Evolutionary conservation across 2,797 vertebrate genomes (phyloP).

Genomic region (Onychomys torridus): DNA sequence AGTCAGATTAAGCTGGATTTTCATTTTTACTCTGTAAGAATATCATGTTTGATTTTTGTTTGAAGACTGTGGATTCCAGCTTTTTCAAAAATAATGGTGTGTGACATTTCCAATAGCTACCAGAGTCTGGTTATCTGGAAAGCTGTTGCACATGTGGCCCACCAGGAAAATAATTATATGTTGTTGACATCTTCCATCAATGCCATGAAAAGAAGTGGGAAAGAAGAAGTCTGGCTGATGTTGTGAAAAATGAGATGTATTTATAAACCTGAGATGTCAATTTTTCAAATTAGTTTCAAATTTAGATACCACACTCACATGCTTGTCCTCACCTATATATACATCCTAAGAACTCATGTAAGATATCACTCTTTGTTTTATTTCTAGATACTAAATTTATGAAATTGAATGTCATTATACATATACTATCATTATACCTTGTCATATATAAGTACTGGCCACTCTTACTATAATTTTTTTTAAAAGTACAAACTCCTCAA

Average conservation of each 20-base stretch:
- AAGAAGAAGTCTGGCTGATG: constrained; percentile 59
- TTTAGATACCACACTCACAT: neutral
- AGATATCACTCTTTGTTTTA: neutral
- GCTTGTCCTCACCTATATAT: constrained; percentile 50
- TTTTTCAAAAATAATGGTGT: constrained; percentile 17
- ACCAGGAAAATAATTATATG: constrained; percentile 73
- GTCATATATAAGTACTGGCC: neutral
- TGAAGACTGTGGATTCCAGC: neutral
- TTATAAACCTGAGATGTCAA: constrained; percentile 70
- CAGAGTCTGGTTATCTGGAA: constrained; percentile 62
- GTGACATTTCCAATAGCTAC: constrained; percentile 43
- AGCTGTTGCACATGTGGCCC: constrained; percentile 48
- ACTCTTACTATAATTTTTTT: constrained; percentile 57
- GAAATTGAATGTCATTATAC: neutral
- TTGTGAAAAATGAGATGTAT: constrained; percentile 70
- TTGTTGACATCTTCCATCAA: constrained; percentile 65
- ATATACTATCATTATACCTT: neutral
- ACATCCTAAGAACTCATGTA: neutral
- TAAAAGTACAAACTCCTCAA: constrained; percentile 50
- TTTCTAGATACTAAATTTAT: neutral
- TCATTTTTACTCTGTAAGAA: neutral
- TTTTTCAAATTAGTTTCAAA: constrained; percentile 78
- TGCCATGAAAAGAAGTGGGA: constrained; percentile 57
- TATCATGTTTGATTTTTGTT: constrained; percentile 12
- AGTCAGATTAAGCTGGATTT: neutral